Conservation (phyloP, 2,113 vertebrate genomes). For the Brachyistius frenatus region DNA sequence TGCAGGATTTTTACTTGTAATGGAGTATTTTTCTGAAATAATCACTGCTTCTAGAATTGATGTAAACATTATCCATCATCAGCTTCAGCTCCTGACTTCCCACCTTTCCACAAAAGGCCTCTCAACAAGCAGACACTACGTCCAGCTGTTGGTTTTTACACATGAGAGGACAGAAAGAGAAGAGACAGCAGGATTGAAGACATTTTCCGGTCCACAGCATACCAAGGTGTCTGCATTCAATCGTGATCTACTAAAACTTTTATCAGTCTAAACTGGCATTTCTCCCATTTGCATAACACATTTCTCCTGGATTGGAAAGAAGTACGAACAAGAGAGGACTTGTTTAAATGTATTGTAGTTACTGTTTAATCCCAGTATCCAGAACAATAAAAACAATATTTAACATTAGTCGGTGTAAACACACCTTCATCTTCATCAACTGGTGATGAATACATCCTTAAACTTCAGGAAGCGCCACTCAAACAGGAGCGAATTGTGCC, state of each 20-base stretch:
- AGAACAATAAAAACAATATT: not conserved
- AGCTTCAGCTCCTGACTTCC: too few relatives aligned
- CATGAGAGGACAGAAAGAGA: constrained; percentile 25
- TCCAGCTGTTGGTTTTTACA: constrained; percentile 45
- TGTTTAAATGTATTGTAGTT: not conserved
- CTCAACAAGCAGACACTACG: constrained; percentile 28
- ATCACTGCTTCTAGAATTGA: not conserved
- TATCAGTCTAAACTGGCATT: constrained; percentile 19
- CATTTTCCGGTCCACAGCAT: constrained; percentile 18
- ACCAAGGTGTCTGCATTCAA: constrained; percentile 19
- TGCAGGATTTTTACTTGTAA: too few relatives aligned
- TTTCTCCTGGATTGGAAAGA: constrained; percentile 1
- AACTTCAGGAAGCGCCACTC: too few relatives aligned
- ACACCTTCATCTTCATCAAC: not conserved
- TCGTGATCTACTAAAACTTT: constrained; percentile 44
- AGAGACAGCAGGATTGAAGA: constrained; percentile 22
- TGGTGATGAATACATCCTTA: not conserved
- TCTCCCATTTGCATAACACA: not conserved
- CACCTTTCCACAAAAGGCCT: not conserved
- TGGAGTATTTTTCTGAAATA: too few relatives aligned
- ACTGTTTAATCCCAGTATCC: not conserved
- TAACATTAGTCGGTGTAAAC: not conserved
- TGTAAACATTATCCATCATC: constrained; percentile 4
- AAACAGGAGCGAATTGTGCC: not conserved
- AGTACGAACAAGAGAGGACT: not conserved